phyloP scores from a whole-genome alignment of 2,888 invertebrate genomes.

The Andricus curvator region DNA sequence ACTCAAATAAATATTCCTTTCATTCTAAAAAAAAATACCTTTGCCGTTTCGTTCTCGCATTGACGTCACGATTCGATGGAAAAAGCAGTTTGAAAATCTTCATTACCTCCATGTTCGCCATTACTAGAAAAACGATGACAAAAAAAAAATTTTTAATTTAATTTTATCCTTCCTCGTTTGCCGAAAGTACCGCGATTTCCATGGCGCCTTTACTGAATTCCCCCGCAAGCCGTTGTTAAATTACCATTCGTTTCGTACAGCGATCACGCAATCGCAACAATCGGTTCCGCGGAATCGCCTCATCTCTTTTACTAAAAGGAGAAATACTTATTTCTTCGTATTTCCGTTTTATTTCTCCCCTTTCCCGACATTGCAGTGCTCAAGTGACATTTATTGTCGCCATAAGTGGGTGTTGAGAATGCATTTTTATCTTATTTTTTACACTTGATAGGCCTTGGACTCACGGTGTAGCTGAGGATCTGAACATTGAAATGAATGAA shows the following conservation, averaged over 20 bases:
- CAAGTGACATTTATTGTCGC: conserved; percentile 8
- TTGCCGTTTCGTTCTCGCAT: background rate
- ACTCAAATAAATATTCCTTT: background rate
- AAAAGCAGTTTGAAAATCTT: background rate
- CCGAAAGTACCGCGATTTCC: conserved; percentile 11
- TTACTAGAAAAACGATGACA: background rate
- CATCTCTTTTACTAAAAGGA: conserved; percentile 20
- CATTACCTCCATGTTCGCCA: background rate
- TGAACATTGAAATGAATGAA: no score
- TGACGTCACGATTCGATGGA: background rate
- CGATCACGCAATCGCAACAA: conserved; percentile 29
- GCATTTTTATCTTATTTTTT: background rate
- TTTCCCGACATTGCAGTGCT: background rate
- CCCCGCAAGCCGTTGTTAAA: background rate
- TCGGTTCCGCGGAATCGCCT: conserved; percentile 26
- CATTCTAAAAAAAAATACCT: background rate
- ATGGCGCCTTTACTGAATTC: background rate
- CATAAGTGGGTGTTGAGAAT: background rate
- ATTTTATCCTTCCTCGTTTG: conserved; percentile 7
- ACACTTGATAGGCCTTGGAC: background rate
- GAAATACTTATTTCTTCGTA: background rate
- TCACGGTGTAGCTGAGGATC: no score
- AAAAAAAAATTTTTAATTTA: conserved; percentile 7
- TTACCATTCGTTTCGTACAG: conserved; percentile 29
- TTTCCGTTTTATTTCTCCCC: background rate